phyloP scores from a whole-genome alignment of 2,888 invertebrate species.

The Ferrisia virgata region DNA sequence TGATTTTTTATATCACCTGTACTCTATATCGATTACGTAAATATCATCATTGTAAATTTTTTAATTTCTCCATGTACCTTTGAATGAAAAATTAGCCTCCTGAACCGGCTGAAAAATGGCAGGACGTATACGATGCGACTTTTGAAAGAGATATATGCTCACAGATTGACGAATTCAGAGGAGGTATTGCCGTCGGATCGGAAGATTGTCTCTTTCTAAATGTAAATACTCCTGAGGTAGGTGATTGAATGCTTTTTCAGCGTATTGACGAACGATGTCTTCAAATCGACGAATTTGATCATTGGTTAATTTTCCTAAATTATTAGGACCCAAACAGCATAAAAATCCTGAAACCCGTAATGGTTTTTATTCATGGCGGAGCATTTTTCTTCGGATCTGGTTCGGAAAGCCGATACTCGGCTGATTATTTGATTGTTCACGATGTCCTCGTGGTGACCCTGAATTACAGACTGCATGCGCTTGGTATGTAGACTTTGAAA shows the following conservation, averaged over 20 bases:
- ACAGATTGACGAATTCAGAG: conserved; percentile 50
- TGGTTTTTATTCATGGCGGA: conserved; percentile 75
- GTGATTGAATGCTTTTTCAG: too few species aligned
- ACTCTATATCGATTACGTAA: too few species aligned
- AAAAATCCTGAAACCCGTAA: conserved; percentile 59
- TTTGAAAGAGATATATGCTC: conserved; percentile 53
- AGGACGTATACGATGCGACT: conserved; percentile 54
- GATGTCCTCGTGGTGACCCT: conserved; percentile 70
- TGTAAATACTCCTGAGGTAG: conserved; percentile 53
- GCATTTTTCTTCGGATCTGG: conserved; percentile 71
- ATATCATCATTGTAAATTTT: too few species aligned
- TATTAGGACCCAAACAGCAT: background rate
- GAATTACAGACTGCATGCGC: conserved; percentile 71
- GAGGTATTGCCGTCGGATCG: conserved; percentile 54
- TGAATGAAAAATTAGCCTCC: conserved; percentile 26
- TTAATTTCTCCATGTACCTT: background rate
- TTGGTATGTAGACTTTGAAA: conserved; percentile 52
- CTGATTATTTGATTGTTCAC: conserved; percentile 62
- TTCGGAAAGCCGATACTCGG: conserved; percentile 63
- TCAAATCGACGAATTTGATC: background rate
- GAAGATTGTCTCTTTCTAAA: conserved; percentile 60
- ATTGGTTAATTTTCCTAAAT: background rate
- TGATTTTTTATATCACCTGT: background rate
- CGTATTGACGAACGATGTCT: background rate
- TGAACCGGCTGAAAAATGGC: conserved; percentile 52